Base-by-base conservation (phyloP, 2,888 invertebrate genomes). In the Smittia aterrima region DNA sequence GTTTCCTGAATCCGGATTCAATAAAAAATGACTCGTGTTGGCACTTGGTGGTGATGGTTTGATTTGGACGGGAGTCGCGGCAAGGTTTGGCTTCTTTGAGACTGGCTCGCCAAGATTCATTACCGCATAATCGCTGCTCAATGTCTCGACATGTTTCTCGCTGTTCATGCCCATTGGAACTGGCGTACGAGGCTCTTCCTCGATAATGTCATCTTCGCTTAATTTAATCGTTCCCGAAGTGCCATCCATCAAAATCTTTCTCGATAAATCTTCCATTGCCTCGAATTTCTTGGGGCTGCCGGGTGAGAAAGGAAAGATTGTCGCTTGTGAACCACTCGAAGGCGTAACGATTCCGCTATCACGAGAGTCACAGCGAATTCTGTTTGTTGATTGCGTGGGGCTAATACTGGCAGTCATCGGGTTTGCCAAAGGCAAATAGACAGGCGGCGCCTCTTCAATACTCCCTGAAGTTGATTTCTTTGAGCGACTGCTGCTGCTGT, bases 221-320 rank as follows among this genome's bases (percentile, higher is more conserved):
- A 80, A 76, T 53, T 78, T 77, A 27, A 79, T 77, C n/a, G 79
- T 78, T 3, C 81, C 81, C 66, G 80, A 79, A 2, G 80, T 79
- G 0, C 80, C 80, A 75, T 84, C 83, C 1, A 80, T 78, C 2
- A 80, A 78, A 75, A 80, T 80, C 77, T 81, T 82, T 41, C 80
- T 80, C 53, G 79, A 76, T 2, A 78, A 77, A 41, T 78, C 77
- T 54, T 77, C 78, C 62, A 76, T 72, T 64, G 77, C 76, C 20
- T 83, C 81, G 68, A 83, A 82, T 76, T 87, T 87, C 22, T 85
- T 83, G 0, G 89, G 89, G 1, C 89, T 88, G 16, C 87, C 86
- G 0, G 90, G 90, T 77, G 89, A 89, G 78, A 90, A 85, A 1
- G 90, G 89, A 80, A 90, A 90, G 75, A 90, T 87, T 0, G 89